Conservation (phyloP, 2,113 vertebrate species). For the Eclectus roratus region DNA sequence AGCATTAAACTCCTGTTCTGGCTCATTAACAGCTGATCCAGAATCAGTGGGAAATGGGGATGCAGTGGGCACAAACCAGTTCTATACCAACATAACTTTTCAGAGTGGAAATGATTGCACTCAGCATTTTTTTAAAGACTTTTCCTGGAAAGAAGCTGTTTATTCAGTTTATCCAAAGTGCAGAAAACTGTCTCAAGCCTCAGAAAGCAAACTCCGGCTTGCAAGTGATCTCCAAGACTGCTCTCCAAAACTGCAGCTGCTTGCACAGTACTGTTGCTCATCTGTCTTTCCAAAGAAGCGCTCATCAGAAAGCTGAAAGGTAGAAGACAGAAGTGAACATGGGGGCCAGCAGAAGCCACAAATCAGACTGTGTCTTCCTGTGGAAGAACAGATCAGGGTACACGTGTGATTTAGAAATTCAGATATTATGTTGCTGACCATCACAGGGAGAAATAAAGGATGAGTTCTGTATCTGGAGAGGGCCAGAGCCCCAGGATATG, state of each 20-base stretch:
- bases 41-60: neutral
- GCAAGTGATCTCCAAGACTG: neutral
- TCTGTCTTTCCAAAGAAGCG: neutral
- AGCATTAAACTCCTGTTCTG: neutral
- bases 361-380: neutral
- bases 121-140: neutral
- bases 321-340: accelerated
- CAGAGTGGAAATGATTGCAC: neutral
- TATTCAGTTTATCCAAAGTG: neutral
- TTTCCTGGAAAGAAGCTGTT: neutral
- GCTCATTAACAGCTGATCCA: neutral
- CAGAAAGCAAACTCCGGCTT: neutral
- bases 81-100: neutral
- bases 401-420: neutral
- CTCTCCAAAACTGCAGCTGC: accelerated
- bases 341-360: neutral
- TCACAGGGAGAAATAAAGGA: neutral
- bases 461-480: neutral
- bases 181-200: neutral
- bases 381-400: neutral
- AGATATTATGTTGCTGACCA: neutral
- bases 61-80: accelerated
- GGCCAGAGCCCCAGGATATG: neutral
- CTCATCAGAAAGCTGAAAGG: neutral
- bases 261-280: accelerated